Evolutionary conservation across 2,113 vertebrate species (phyloP).

Genomic region (Phrynosoma blainvillii): DNA sequence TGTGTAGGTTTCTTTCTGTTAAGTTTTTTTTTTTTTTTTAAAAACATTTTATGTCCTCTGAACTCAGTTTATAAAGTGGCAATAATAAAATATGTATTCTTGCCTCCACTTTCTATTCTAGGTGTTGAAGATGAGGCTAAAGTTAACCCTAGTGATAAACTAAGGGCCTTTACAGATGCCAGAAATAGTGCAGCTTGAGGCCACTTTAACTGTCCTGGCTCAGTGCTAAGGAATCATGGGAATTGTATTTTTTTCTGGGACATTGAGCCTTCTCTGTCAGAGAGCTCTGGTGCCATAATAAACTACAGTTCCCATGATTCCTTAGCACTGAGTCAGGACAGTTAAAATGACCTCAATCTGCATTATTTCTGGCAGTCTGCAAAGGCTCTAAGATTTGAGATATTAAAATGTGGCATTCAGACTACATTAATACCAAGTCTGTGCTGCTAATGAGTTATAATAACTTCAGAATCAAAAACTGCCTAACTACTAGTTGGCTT

Average conservation of each 20-base stretch:
- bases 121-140: slow-evolving; percentile 52
- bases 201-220: too few relatives aligned
- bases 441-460: slow-evolving; percentile 56
- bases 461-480: slow-evolving; percentile 55
- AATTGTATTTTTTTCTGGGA: too few relatives aligned
- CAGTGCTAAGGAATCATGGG: too few relatives aligned
- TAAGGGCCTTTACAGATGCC: neutral
- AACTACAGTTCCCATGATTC: too few relatives aligned
- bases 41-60: rapidly evolving
- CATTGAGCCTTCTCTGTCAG: too few relatives aligned
- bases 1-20: neutral
- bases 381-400: slow-evolving; percentile 42
- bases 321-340: too few relatives aligned
- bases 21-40: neutral
- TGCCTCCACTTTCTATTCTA: slow-evolving; percentile 34
- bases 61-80: slow-evolving; percentile 30
- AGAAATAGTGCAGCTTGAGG: too few relatives aligned
- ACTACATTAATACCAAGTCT: slow-evolving; percentile 53
- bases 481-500: slow-evolving; percentile 47
- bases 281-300: too few relatives aligned
- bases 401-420: slow-evolving; percentile 56
- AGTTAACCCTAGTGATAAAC: slow-evolving; percentile 48
- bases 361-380: too few relatives aligned
- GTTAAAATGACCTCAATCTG: too few relatives aligned
- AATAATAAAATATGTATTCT: neutral